Evolutionary conservation across 2,797 vertebrate genomes (phyloP), one percentile per base, ranked within the genome.

Genomic region (Adelosebastes latens): DNA sequence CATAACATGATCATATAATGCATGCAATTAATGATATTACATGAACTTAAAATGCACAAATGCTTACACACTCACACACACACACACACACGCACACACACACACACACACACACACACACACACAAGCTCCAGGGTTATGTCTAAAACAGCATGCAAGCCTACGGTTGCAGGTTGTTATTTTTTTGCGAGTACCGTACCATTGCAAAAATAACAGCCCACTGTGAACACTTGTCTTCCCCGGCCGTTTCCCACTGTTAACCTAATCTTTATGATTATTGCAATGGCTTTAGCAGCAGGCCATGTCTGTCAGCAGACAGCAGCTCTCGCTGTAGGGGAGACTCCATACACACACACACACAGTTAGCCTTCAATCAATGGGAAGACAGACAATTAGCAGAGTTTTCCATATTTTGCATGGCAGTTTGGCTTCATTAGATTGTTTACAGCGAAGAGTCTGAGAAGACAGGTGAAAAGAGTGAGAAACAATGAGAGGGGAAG

Each of bases 241-340:
- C 72, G 70, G 86, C 88, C 75, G 70, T 90, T 93, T 91, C 93
- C 92, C 88, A 94, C 93, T 93, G 93, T 91, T 94, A 90, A 90
- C 88, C 90, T 95, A 93, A 93, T 93, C 92, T 94, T 94, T 94
- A 94, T 94, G 93, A 94, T 94, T 94, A 94, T 93, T 94, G 92
- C 90, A 85, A 92, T 93, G 91, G 91, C 89, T 95, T 94, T 92
- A 94, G 89, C 93, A 95, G 93, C 94, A 94, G 90, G 93, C 82
- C 81, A 46, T 87, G 90, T 92, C 92, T 94, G 91, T 92, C 91
- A 91, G 89, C 83, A 87, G 91, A 94, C 91, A 92, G 92, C 88
- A 85, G 87, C 89, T 85, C 86, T 85, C 87, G 5, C 92, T 91
- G 90, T 90, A 88, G 92, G 92, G 88, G 90, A 91, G 68, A 86